phyloP scores from a whole-genome alignment of 2,797 vertebrate genomes.

The Anomalospiza imberbis region DNA sequence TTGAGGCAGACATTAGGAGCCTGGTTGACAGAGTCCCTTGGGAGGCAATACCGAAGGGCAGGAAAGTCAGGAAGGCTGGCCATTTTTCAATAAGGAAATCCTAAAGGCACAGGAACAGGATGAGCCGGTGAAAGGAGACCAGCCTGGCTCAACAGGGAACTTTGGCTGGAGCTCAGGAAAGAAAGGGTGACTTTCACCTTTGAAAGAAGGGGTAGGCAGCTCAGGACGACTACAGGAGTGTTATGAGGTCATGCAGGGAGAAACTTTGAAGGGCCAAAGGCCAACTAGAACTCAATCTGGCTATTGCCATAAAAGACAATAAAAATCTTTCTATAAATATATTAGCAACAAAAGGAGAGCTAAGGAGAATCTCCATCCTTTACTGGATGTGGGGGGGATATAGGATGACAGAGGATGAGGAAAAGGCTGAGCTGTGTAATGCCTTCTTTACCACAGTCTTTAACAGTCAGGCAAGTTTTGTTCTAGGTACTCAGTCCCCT shows the following conservation, averaged over 20 bases:
- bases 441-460: neutral
- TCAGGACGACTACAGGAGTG: neutral
- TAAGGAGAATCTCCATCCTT: neutral
- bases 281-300: neutral
- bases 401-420: neutral
- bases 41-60: neutral
- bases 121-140: neutral
- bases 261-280: neutral
- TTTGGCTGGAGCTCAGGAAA: neutral
- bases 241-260: neutral
- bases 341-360: neutral
- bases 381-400: neutral
- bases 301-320: neutral
- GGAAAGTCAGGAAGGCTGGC: neutral
- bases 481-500: neutral
- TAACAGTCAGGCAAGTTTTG: neutral
- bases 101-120: neutral
- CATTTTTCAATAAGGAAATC: neutral
- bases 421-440: neutral
- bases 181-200: neutral
- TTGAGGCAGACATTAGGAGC: neutral
- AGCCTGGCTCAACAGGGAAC: neutral
- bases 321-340: neutral
- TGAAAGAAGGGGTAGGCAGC: neutral
- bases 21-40: neutral